phyloP scores from a whole-genome alignment of 2,888 invertebrate genomes.

The Epinotia brunnichana region DNA sequence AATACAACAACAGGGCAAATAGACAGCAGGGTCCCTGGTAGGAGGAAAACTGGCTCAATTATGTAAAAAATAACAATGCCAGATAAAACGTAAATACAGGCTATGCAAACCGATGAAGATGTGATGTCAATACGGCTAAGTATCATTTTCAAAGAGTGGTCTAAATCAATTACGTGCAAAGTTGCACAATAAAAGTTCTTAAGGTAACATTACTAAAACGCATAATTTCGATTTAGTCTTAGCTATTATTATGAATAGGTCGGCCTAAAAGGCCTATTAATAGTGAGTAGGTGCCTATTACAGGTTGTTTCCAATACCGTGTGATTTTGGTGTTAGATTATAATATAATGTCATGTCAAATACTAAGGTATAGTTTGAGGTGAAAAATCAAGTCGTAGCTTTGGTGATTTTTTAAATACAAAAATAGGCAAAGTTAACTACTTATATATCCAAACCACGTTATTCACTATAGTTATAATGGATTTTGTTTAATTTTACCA shows the following conservation, averaged over 20 bases:
- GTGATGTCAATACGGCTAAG: background rate
- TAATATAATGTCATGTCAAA: background rate
- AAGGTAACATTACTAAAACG: background rate
- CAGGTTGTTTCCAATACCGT: conserved; percentile 21
- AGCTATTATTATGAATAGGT: background rate
- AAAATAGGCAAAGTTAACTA: background rate
- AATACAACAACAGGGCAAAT: too few species aligned
- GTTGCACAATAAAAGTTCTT: background rate
- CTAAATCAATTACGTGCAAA: background rate
- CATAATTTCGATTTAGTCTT: background rate
- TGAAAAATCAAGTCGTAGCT: background rate
- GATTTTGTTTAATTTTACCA: background rate
- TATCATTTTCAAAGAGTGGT: background rate
- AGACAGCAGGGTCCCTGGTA: too few species aligned
- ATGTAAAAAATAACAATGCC: background rate
- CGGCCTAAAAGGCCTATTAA: conserved; percentile 33
- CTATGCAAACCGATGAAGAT: background rate
- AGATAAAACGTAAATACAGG: background rate
- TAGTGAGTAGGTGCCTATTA: conserved; percentile 15
- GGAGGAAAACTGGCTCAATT: too few species aligned
- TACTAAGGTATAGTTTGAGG: background rate
- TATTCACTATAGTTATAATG: background rate
- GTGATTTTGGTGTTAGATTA: conserved; percentile 31
- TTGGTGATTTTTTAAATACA: background rate
- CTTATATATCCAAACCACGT: too few species aligned